These are phyloP conservation scores for Etheostoma cragini DNA, from an alignment of 2,113 vertebrate species.

Conservation along the genomic window DNA sequence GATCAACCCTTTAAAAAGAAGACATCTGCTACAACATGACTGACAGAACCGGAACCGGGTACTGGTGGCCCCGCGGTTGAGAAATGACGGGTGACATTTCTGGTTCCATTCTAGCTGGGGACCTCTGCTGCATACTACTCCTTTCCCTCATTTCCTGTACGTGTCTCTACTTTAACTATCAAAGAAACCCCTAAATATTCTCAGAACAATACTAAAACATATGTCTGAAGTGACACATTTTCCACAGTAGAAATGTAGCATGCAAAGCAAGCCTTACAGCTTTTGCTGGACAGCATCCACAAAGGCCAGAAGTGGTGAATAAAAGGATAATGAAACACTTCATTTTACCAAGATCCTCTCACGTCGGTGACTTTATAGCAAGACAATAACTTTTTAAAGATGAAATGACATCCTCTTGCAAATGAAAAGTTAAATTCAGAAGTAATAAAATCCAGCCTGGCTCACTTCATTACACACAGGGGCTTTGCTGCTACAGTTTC, in stretches of 20 bases:
- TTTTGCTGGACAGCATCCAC: not conserved
- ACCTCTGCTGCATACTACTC: not conserved
- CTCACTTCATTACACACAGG: too few species aligned
- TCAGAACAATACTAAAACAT: not conserved
- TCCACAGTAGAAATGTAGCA: not conserved
- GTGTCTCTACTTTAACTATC: not conserved
- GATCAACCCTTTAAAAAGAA: not conserved
- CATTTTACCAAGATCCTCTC: not conserved
- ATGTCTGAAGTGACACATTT: not conserved
- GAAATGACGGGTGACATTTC: not conserved
- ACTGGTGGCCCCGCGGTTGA: not conserved
- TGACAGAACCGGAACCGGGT: not conserved
- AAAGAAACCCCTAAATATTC: not conserved
- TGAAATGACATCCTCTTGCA: not conserved
- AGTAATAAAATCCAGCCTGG: not conserved
- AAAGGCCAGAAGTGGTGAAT: constrained; percentile 3
- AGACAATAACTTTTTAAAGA: not conserved
- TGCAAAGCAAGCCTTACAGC: not conserved
- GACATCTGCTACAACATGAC: not conserved
- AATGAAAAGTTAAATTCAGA: not conserved
- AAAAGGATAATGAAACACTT: not conserved
- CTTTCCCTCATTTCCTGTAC: not conserved
- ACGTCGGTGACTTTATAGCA: not conserved
- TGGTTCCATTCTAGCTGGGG: not conserved
- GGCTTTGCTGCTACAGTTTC: not conserved